Evolutionary conservation across 2,888 invertebrate genomes (phyloP).

Genomic region (Chamaedrilus cognettii): DNA sequence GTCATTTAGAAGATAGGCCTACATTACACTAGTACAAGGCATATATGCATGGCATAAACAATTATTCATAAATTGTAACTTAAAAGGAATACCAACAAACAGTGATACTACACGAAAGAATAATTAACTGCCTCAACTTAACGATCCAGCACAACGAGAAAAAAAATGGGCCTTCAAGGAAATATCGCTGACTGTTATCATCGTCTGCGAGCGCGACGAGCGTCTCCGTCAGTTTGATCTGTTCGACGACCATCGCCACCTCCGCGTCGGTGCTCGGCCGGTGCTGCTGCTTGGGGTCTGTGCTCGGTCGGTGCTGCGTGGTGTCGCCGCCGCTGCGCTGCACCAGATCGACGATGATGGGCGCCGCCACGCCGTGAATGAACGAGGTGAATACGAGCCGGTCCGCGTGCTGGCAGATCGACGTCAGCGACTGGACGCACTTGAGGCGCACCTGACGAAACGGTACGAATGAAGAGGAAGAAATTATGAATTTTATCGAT

Average conservation of each 20-base stretch:
- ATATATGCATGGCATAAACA: no score
- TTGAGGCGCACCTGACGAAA: slow-evolving; percentile 64
- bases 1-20: no score
- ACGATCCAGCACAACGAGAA: no score
- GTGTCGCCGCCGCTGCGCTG: slow-evolving; percentile 67
- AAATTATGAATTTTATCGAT: no score
- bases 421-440: slow-evolving; percentile 76
- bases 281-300: slow-evolving; percentile 71
- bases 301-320: slow-evolving; percentile 66
- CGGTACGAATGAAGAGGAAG: no score
- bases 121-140: no score
- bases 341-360: slow-evolving; percentile 76
- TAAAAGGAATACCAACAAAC: no score
- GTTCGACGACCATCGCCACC: slow-evolving; percentile 72
- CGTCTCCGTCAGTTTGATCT: slow-evolving; percentile 74
- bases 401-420: slow-evolving; percentile 75
- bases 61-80: no score
- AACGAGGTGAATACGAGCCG: slow-evolving; percentile 74
- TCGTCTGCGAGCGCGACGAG: slow-evolving; percentile 75
- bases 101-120: no score
- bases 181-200: slow-evolving; percentile 22
- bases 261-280: slow-evolving; percentile 70
- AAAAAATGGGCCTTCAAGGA: no score
- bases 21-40: no score
- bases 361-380: slow-evolving; percentile 79